phyloP scores from a whole-genome alignment of 2,797 vertebrate genomes.

The Aratinga solstitialis region DNA sequence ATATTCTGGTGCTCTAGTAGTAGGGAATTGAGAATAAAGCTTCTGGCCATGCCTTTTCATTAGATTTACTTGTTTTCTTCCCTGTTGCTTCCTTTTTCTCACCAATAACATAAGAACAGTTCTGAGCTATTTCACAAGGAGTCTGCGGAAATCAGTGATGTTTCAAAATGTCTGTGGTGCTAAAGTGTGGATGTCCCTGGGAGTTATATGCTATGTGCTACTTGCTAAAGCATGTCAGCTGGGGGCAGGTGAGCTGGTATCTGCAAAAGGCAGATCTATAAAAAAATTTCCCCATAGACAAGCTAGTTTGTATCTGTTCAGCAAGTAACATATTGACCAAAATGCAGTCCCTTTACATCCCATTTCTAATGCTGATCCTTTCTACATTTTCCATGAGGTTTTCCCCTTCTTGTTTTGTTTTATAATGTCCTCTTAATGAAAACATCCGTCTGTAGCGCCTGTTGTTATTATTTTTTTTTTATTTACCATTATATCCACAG shows the following conservation, averaged over 20 bases:
- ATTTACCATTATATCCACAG: not conserved
- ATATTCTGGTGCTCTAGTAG: not conserved
- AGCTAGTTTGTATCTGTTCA: not conserved
- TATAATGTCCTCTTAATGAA: not conserved
- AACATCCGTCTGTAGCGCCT: not conserved
- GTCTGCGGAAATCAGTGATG: not conserved
- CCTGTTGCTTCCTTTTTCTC: constrained; percentile 2
- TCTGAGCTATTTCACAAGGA: not conserved
- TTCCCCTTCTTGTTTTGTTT: accelerated
- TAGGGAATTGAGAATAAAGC: not conserved
- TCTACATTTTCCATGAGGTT: not conserved
- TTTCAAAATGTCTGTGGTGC: not conserved
- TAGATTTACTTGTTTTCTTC: not conserved
- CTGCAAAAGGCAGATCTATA: not conserved
- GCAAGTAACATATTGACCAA: not conserved
- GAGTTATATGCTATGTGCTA: not conserved
- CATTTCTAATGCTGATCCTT: not conserved
- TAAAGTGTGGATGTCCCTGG: not conserved
- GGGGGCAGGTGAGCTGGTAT: not conserved
- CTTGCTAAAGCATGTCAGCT: not conserved
- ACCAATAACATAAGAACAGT: not conserved
- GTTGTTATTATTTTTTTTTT: not conserved
- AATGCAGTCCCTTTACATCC: not conserved
- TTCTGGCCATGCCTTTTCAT: not conserved
- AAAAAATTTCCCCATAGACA: not conserved